These are phyloP conservation scores for Zaprionus taronus DNA, from an alignment of 1,140 invertebrate genomes.

Conservation along the genomic window DNA sequence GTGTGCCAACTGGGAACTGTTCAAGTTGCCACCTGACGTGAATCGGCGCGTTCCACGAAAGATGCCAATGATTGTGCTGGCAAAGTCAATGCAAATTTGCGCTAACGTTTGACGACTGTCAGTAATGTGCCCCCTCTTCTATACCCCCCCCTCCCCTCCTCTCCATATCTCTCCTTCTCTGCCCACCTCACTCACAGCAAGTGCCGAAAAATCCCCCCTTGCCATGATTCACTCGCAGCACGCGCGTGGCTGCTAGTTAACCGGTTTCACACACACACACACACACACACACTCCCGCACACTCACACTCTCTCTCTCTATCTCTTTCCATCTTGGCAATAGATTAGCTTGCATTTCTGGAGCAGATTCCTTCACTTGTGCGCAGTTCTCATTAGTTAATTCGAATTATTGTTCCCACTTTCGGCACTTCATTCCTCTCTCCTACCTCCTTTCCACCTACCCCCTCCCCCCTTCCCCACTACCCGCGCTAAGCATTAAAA, in stretches of 20 bases:
- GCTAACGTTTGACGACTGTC: slow-evolving; percentile 8
- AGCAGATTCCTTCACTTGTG: background rate
- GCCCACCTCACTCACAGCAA: background rate
- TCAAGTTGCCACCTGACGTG: slow-evolving; percentile 1
- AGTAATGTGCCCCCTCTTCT: no score
- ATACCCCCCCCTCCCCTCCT: no score
- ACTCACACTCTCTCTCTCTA: background rate
- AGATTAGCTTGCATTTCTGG: background rate
- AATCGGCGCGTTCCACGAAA: background rate
- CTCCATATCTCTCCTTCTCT: no score
- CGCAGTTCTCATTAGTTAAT: background rate
- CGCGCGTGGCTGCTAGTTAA: background rate
- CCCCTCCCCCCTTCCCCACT: background rate
- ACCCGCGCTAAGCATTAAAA: background rate
- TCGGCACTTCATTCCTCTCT: background rate
- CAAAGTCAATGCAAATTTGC: slow-evolving; percentile 36
- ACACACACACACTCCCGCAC: no score
- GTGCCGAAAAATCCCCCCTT: slow-evolving; percentile 14
- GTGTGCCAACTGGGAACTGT: background rate
- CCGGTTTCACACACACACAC: slow-evolving; percentile 9
- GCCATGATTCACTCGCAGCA: slow-evolving; percentile 20
- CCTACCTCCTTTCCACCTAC: background rate
- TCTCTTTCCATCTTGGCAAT: background rate
- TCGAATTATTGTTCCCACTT: background rate
- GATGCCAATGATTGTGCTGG: background rate